A percentile compares a stretch with the other conserved stretches of the same genome.
Evolutionary conservation across 2,888 invertebrate genomes (phyloP).

Genomic region (Penaeus monodon): DNA sequence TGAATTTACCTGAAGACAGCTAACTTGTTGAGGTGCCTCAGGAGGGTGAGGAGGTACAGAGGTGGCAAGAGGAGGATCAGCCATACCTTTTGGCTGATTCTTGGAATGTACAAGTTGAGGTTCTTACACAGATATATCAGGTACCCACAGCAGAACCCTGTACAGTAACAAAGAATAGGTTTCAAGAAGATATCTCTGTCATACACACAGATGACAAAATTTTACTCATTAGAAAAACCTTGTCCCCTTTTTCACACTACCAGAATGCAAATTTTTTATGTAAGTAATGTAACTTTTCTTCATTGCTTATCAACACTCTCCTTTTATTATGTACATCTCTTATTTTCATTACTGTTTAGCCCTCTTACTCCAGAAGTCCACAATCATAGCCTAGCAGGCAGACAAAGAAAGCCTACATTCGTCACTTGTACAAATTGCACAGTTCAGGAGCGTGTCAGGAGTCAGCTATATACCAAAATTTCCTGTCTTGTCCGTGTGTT

Average conservation of each 20-base stretch:
- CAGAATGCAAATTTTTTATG: no score
- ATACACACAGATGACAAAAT: not conserved
- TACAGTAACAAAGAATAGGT: slow-evolving; percentile 61
- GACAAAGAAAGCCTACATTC: not conserved
- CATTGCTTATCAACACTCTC: no score
- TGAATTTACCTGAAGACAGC: slow-evolving; percentile 69
- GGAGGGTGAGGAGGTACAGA: slow-evolving; percentile 69
- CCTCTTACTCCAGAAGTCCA: no score
- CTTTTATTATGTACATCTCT: no score
- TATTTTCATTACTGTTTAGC: no score
- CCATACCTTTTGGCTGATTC: slow-evolving; percentile 69
- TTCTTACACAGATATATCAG: slow-evolving; percentile 69
- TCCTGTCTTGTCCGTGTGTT: no score
- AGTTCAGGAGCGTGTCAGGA: no score
- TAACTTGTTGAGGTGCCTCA: slow-evolving; percentile 70
- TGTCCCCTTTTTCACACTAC: no score
- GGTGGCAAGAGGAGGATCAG: slow-evolving; percentile 70
- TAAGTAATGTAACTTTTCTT: no score
- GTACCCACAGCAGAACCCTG: slow-evolving; percentile 71
- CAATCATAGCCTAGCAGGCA: not conserved
- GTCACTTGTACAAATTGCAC: no score
- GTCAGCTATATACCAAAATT: no score
- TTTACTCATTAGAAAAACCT: not conserved
- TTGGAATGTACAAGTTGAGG: slow-evolving; percentile 67
- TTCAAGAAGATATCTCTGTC: not conserved